Evolutionary conservation across 2,888 invertebrate genomes (phyloP).

Genomic region (Chorisops tibialis): DNA sequence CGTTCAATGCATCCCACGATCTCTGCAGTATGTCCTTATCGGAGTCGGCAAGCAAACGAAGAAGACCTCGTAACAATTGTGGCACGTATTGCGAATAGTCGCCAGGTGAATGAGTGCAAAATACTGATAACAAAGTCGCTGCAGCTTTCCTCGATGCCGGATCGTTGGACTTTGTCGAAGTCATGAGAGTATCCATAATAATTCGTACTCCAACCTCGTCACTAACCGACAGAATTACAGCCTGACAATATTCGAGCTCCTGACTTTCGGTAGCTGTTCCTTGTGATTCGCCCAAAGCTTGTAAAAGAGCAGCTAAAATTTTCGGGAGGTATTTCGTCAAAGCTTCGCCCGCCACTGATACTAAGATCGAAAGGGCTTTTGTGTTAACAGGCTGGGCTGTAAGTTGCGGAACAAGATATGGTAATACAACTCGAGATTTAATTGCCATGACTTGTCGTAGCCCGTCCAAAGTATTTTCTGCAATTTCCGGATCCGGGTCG

Average conservation of each 20-base stretch:
- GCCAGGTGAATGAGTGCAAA: constrained; percentile 84
- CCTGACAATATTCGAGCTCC: constrained; percentile 88
- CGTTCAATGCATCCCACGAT: constrained; percentile 88
- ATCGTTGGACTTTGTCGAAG: constrained; percentile 65
- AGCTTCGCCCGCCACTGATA: constrained; percentile 92
- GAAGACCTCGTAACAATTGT: constrained; percentile 80
- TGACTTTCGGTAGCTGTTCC: constrained; percentile 62
- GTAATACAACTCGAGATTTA: constrained; percentile 91
- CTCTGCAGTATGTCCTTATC: constrained; percentile 79
- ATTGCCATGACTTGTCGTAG: constrained; percentile 95
- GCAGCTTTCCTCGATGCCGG: constrained; percentile 72
- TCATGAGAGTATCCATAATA: constrained; percentile 81
- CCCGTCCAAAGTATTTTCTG: constrained; percentile 92
- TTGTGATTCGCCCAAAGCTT: constrained; percentile 68
- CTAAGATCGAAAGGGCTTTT: constrained; percentile 87
- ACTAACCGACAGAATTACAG: constrained; percentile 85
- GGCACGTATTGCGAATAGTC: constrained; percentile 85
- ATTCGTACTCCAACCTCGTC: constrained; percentile 85
- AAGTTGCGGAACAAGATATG: constrained; percentile 92
- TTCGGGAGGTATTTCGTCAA: constrained; percentile 85
- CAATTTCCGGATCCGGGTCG: constrained; percentile 72
- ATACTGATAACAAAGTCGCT: constrained; percentile 81
- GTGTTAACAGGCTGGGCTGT: constrained; percentile 88
- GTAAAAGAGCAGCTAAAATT: constrained; percentile 86
- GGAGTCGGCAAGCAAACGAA: constrained; percentile 77